A percentile compares a stretch with the other conserved stretches of the same genome.
phyloP scores from a whole-genome alignment of 2,113 vertebrate genomes.

The Zosterops borbonicus region DNA sequence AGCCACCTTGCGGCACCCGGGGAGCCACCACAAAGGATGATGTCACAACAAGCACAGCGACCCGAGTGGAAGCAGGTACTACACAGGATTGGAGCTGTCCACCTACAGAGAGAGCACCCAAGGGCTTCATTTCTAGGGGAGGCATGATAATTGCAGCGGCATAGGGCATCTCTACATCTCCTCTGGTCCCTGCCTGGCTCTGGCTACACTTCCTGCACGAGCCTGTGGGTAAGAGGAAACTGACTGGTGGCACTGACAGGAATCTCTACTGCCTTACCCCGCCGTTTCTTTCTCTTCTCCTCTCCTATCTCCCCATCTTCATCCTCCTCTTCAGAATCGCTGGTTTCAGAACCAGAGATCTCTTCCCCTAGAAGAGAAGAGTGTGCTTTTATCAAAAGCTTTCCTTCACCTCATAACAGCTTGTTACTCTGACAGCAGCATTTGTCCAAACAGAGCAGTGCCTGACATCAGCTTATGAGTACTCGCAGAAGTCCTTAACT shows the following conservation, averaged over 20 bases:
- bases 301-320: slow-evolving; percentile 87
- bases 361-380: slow-evolving; percentile 84
- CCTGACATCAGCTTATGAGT: accelerated
- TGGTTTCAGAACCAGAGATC: slow-evolving; percentile 93
- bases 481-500: neutral
- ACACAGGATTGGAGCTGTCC: neutral
- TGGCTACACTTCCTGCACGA: neutral
- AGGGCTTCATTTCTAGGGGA: neutral
- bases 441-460: neutral
- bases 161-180: neutral
- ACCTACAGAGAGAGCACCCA: neutral
- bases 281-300: slow-evolving; percentile 86
- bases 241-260: neutral
- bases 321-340: slow-evolving; percentile 90
- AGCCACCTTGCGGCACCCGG: neutral
- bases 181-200: neutral
- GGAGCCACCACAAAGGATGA: neutral
- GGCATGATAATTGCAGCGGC: slow-evolving; percentile 48
- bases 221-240: neutral
- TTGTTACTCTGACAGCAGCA: neutral
- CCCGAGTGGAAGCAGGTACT: slow-evolving; percentile 50
- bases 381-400: neutral
- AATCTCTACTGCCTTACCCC: slow-evolving; percentile 76
- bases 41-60: slow-evolving; percentile 1
- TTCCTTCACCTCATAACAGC: neutral